Percentiles rank a stretch among this genome's conserved stretches.
phyloP scores from a whole-genome alignment of 2,113 vertebrate genomes.

The Micronycteris hirsuta region DNA sequence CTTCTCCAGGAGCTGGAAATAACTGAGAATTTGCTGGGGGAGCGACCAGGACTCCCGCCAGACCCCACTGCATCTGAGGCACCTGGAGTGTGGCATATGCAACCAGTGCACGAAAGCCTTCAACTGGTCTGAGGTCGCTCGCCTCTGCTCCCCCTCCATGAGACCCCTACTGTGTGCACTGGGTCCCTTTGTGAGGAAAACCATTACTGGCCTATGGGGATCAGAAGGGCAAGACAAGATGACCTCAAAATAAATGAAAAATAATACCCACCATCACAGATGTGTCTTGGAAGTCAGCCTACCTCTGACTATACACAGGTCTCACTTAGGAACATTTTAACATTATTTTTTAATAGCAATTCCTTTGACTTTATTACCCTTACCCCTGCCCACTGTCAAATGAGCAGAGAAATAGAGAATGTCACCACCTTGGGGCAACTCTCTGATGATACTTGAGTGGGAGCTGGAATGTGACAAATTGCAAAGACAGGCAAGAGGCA shows the following conservation, averaged over 20 bases:
- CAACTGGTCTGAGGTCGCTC: neutral
- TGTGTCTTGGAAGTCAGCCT: neutral
- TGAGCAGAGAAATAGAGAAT: neutral
- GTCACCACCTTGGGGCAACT: neutral
- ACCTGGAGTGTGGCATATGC: neutral
- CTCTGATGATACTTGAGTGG: rapidly evolving
- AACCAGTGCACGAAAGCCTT: neutral
- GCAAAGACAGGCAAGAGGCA: neutral
- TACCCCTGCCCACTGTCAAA: rapidly evolving
- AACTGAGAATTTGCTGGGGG: neutral
- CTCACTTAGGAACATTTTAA: neutral
- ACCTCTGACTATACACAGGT: neutral
- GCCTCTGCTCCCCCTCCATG: neutral
- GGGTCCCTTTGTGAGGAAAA: neutral
- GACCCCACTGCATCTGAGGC: neutral
- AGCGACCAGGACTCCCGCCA: neutral
- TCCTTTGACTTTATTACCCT: neutral
- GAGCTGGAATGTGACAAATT: rapidly evolving
- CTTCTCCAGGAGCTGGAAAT: neutral
- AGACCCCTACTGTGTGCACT: neutral
- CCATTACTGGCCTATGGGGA: neutral
- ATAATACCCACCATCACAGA: too few relatives aligned
- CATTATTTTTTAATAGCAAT: neutral
- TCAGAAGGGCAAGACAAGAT: neutral
- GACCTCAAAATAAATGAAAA: neutral